Base-by-base conservation (phyloP, 2,797 vertebrate genomes). In the Aulostomus chinensis region DNA sequence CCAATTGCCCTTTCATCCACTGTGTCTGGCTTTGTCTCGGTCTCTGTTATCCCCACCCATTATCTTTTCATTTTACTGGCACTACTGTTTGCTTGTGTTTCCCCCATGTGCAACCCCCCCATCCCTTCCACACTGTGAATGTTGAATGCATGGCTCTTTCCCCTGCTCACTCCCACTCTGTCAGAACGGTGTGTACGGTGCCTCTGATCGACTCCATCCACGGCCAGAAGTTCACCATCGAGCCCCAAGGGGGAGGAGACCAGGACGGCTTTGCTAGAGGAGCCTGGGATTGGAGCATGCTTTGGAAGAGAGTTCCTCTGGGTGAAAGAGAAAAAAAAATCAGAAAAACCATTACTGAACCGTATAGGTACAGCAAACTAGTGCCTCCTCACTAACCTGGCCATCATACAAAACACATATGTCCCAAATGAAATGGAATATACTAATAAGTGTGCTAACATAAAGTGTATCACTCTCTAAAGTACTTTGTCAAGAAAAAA, bases 271-370 rank as follows among this genome's bases (percentile, higher is more conserved):
- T 92, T 86, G 97, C 96, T 91, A 93, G 96, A 92, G 97, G 97
- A 90, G 97, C 96, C 39, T 99, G 97, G 97, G 95, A 99, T 84
- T 99, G 97, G 97, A 99, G 95, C 92, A 96, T 99, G 95, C 93
- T 99, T 81, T 99, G 97, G 97, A 99, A 98, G 91, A 95, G 97
- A 78, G 87, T 99, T 66, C 96, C 97, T 64, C 90, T 99, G 86
- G 87, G 91, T 86, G 84, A 89, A 70, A 90, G 59, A 84, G 96
- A 99, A 90, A 96, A 97, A 93, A 87, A 82, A 46, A 82, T 73
- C 73, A 94, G 97, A 94, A 89, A 94, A 87, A 93, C 92, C 92
- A 90, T 78, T 89, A 95, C 96, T 71, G 96, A 99, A 83, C 96
- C 97, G 35, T 99, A 99, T 98, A 96, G 97, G 97, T 99, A 98